These are phyloP conservation scores for Uropsilus gracilis DNA, from an alignment of 2,113 vertebrate genomes.

Conservation along the genomic window DNA sequence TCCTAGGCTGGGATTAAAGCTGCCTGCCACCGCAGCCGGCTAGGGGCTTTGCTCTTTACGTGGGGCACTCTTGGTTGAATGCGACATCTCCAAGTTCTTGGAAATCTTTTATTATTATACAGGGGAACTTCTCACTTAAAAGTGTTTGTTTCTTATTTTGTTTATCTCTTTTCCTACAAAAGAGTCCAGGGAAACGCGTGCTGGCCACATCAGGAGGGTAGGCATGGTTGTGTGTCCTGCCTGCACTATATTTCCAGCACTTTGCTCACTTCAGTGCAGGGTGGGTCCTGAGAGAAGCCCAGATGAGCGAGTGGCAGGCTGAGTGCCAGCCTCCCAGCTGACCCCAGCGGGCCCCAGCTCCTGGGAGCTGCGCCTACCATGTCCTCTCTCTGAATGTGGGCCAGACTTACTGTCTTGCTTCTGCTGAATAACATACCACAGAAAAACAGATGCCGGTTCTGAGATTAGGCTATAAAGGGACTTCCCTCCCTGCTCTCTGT, in stretches of 20 bases:
- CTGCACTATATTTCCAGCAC: neutral
- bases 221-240: neutral
- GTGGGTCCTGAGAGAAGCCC: neutral
- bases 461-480: neutral
- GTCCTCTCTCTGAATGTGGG: neutral
- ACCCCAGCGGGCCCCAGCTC: neutral
- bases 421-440: neutral
- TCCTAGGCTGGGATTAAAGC: too few species aligned
- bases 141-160: neutral
- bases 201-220: neutral
- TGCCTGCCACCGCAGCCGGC: too few species aligned
- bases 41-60: neutral
- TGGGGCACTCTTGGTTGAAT: neutral
- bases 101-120: neutral
- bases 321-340: neutral
- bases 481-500: neutral
- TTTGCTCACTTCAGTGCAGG: fast-evolving
- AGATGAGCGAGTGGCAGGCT: neutral
- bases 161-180: neutral
- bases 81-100: neutral
- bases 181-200: neutral
- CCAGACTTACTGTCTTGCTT: neutral
- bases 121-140: neutral
- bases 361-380: neutral
- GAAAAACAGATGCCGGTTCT: neutral